Conservation (phyloP, 2,888 invertebrate species). For the Masnerella sp. region DNA sequence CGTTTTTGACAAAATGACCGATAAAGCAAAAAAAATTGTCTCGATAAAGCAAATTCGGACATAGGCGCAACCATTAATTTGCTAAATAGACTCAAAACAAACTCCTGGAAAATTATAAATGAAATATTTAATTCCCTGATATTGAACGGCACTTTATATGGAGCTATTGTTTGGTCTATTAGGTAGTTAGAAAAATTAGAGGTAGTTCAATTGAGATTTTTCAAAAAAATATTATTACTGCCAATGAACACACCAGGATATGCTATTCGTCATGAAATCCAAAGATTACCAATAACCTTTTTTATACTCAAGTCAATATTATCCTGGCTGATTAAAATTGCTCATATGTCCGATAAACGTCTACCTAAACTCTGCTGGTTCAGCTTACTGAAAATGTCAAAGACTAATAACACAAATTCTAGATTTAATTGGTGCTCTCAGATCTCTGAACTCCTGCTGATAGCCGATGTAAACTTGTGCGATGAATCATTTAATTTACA, state of each 20-base stretch:
- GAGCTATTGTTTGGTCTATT: not conserved
- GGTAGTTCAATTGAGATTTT: not conserved
- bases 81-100: not conserved
- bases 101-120: not conserved
- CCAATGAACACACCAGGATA: conserved; percentile 4
- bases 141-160: not conserved
- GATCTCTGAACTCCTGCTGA: not conserved
- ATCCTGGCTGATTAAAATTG: not conserved
- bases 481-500: not conserved
- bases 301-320: not conserved
- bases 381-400: not conserved
- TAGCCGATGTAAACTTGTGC: not conserved
- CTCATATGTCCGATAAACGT: not conserved
- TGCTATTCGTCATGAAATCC: not conserved
- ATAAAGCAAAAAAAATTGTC: too few species aligned
- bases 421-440: not conserved
- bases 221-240: not conserved
- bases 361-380: not conserved
- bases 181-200: not conserved
- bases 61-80: not conserved
- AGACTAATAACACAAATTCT: not conserved
- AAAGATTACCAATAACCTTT: not conserved
- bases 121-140: not conserved
- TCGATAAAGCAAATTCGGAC: not conserved
- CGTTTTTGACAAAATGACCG: not conserved